Percentiles rank a stretch among this genome's conserved stretches.
These are phyloP conservation scores for Pachymerium ferrugineum DNA, from an alignment of 2,888 invertebrate species.

Conservation along the genomic window DNA sequence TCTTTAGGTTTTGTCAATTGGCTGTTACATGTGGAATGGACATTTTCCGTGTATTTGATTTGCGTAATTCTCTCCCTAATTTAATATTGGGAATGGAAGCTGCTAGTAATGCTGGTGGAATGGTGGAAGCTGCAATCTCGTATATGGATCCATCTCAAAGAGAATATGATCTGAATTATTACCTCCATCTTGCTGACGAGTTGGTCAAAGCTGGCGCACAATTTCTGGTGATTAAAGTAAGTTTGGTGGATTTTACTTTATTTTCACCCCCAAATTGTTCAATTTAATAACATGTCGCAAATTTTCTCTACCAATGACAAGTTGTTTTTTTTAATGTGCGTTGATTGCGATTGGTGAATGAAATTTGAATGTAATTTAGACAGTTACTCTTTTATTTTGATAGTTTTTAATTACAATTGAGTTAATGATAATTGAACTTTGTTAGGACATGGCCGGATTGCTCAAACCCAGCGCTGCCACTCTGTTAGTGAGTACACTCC, in stretches of 20 bases:
- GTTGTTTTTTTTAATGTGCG: no score
- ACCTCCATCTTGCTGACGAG: slow-evolving; percentile 85
- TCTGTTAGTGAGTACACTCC: slow-evolving; percentile 74
- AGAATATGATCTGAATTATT: slow-evolving; percentile 96
- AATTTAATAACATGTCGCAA: no score
- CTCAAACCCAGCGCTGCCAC: slow-evolving; percentile 86
- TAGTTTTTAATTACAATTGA: no score
- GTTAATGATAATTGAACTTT: no score
- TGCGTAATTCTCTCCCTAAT: slow-evolving; percentile 95
- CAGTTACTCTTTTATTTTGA: no score
- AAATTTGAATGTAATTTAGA: no score
- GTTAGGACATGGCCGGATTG: slow-evolving; percentile 95
- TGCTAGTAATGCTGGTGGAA: slow-evolving; percentile 90
- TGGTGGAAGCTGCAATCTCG: slow-evolving; percentile 95
- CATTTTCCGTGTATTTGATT: slow-evolving; percentile 96
- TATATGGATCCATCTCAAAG: slow-evolving; percentile 87
- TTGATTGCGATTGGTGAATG: no score
- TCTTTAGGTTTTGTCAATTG: slow-evolving; percentile 77
- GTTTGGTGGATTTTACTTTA: no score
- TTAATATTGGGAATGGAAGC: slow-evolving; percentile 94
- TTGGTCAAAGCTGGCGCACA: slow-evolving; percentile 94
- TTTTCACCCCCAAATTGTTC: no score
- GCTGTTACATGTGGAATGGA: slow-evolving; percentile 97
- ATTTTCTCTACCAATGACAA: no score
- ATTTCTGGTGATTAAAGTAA: slow-evolving; percentile 76